Evolutionary conservation across 2,888 invertebrate species (phyloP), one percentile per base, ranked within the genome.

Genomic region (Idaea dimidiata): DNA sequence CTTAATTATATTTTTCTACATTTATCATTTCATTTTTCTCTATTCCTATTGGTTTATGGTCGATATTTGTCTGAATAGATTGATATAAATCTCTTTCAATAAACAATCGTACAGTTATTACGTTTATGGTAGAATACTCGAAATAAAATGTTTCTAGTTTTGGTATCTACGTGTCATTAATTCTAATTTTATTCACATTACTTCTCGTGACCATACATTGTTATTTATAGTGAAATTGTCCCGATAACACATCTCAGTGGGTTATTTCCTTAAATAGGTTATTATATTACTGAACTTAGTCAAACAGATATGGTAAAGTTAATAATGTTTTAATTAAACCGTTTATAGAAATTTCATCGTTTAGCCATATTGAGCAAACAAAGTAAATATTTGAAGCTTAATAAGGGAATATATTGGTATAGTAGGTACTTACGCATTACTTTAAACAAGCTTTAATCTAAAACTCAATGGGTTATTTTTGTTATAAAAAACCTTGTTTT

Each of bases 171-270:
- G 82, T 82, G 81, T 86, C 86, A 85, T 87, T 86, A 87, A 88
- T 88, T 86, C 80, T 75, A 85, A 82, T 84, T 86, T 87, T 87
- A 87, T 87, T 87, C 81, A 86, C 82, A 83, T 87, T 86, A 84
- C 72, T 68, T 75, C 83, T 82, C 80, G 84, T 83, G 82, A 79
- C 80, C 79, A 14, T 43, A 78, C 77, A 76, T 74, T 78, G 79
- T 78, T 80, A 76, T 82, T 79, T 76, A 71, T 73, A 77, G 76
- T 81, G 69, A 81, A 81, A 84, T 77, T 72, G 78, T 78, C 77
- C 68, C 73, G 80, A 82, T 84, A 82, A 80, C 69, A 66, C 74
- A 82, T 82, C 80, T 78, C 75, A 78, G 79, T 78, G 74, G 79
- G 68, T 74, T 67, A 77, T 79, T 76, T 75, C 69, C 73, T 71